Percentiles rank a stretch among this genome's conserved stretches.
phyloP scores from a whole-genome alignment of 2,888 invertebrate genomes.

The Pilophorus perplexus region DNA sequence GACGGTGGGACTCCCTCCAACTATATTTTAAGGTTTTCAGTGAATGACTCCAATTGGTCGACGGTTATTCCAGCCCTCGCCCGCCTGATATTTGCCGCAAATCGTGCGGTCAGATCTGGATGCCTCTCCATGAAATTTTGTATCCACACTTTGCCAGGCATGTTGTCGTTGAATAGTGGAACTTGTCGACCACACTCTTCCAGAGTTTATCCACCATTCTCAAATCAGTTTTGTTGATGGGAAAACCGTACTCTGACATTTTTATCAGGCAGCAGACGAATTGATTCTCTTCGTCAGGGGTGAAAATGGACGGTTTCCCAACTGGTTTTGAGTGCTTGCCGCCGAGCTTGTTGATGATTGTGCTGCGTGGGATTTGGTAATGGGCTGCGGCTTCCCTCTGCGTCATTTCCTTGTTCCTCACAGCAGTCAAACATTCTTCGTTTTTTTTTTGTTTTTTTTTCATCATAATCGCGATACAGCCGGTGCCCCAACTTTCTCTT shows the following conservation, averaged over 20 bases:
- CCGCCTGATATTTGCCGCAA: conserved; percentile 48
- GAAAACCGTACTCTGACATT: conserved; percentile 49
- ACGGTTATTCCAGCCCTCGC: conserved; percentile 45
- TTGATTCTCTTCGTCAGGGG: conserved; percentile 47
- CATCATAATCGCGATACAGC: conserved; percentile 8
- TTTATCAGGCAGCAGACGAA: conserved; percentile 47
- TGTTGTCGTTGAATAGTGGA: conserved; percentile 43
- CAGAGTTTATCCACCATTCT: conserved; percentile 12
- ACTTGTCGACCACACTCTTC: conserved; percentile 23
- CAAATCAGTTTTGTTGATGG: conserved; percentile 46
- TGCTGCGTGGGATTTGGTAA: conserved; percentile 44
- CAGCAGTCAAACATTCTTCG: conserved; percentile 15
- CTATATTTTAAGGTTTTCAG: conserved; percentile 45
- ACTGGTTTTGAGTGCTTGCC: conserved; percentile 44
- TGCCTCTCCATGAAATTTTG: conserved; percentile 46
- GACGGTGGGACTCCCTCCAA: conserved; percentile 45
- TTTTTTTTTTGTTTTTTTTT: conserved; percentile 4
- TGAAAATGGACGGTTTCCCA: conserved; percentile 44
- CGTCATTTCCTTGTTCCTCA: background rate
- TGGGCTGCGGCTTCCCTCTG: conserved; percentile 19
- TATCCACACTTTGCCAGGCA: conserved; percentile 49
- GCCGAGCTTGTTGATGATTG: conserved; percentile 45
- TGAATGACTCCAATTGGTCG: conserved; percentile 46
- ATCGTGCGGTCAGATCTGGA: conserved; percentile 41
- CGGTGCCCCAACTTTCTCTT: conserved; percentile 1